Base-by-base conservation (phyloP, 1,140 invertebrate species). In the Nasonia vitripennis region DNA sequence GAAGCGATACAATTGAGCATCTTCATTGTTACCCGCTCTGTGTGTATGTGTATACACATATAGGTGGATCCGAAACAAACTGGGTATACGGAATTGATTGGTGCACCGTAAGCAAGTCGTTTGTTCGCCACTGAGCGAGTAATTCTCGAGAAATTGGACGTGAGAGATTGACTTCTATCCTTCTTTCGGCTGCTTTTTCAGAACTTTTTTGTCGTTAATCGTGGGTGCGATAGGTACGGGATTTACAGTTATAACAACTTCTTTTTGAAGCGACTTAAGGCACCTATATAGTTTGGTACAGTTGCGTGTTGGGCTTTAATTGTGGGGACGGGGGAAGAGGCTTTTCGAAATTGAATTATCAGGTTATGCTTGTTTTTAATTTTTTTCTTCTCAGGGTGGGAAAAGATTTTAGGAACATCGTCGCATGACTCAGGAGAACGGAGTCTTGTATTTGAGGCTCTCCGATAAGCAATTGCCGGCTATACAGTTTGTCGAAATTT, bases 231-330 rank as follows among this genome's bases (percentile, higher is more conserved):
- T 45, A 12, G 7, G 51, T 37, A 9, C 77, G 14, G 9, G 31
- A 77, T 78, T 31, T 78, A 78, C 77, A 34, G 77, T 78, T 78
- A 78, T 78, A 78, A 34, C 31, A 34, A 27, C 34, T 67, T 51
- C 17, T 17, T 11, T 71, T 62, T 62, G 0, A 0, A 34, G 27
- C 68, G 68, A 11, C 27, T 71, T 17, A 7, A 23, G 67, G 27
- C 67, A 9, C n/a, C 67, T 37, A 34, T 27, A 27, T 27, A 27
- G 3, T 75, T 75, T 20, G 73, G 23, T 75, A 31, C 20, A 17
- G 27, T 45, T 75, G 12, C 17, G 14, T 5, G 48, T 55, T 31
- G n/a, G n/a, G 11, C n/a, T 55, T 51, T 78, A 78, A 78, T 78
- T 31, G 75, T 17, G 48, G 48, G 48, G 11, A 51, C 14, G 45